These are phyloP conservation scores for Campaea margaritaria DNA, from an alignment of 2,888 invertebrate species.

Conservation along the genomic window DNA sequence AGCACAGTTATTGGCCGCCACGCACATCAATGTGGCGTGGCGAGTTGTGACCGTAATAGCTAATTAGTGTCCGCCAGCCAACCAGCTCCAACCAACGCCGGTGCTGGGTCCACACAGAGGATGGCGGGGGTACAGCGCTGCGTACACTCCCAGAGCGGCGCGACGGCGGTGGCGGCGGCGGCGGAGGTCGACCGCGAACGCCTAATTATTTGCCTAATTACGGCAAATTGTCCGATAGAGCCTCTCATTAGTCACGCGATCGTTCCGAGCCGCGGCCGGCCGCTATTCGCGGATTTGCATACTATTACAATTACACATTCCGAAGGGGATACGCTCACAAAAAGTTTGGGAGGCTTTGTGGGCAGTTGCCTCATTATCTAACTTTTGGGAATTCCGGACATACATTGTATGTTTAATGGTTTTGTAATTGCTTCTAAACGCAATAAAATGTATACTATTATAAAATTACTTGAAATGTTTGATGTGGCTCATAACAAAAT, in stretches of 20 bases:
- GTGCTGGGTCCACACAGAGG: not conserved
- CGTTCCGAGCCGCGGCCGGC: slow-evolving; percentile 11
- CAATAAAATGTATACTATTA: too few relatives aligned
- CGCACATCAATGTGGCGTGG: not conserved
- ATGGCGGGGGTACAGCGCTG: not conserved
- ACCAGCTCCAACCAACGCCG: not conserved
- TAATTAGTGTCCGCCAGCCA: slow-evolving; percentile 6
- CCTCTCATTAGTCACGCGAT: slow-evolving; percentile 9
- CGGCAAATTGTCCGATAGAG: slow-evolving; percentile 7
- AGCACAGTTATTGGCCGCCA: not conserved
- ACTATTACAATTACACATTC: slow-evolving; percentile 15
- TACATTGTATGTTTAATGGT: not conserved
- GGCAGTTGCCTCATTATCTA: slow-evolving; percentile 4
- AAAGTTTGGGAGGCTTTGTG: not conserved
- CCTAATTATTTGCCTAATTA: slow-evolving; percentile 4
- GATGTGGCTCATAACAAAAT: too few relatives aligned
- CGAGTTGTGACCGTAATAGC: slow-evolving; percentile 5
- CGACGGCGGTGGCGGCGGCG: not conserved
- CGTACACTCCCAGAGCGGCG: not conserved
- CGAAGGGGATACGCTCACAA: not conserved
- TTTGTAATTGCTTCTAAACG: too few relatives aligned
- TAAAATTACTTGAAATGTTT: too few relatives aligned
- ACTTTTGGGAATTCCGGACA: slow-evolving; percentile 4
- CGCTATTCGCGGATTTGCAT: slow-evolving; percentile 24
- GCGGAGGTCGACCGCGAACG: not conserved